phyloP scores from a whole-genome alignment of 2,888 invertebrate species.

The Trichopoda pennipes region DNA sequence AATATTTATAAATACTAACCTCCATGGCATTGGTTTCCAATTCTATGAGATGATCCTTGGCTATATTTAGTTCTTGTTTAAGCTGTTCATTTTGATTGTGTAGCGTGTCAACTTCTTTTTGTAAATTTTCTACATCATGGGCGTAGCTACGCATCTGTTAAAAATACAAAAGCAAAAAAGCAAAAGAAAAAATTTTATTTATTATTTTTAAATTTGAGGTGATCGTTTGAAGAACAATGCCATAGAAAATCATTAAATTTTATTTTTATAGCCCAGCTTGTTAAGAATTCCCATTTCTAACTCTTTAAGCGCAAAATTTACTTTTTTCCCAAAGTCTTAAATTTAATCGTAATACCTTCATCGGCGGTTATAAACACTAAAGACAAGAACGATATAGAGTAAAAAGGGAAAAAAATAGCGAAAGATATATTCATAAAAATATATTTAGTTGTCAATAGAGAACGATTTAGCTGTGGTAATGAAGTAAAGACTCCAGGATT shows the following conservation, averaged over 20 bases:
- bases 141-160: slow-evolving; percentile 74
- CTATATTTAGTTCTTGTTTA: slow-evolving; percentile 81
- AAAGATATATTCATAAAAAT: not conserved
- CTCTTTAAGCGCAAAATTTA: slow-evolving; percentile 3
- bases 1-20: slow-evolving; percentile 74
- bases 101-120: slow-evolving; percentile 79
- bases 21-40: slow-evolving; percentile 81
- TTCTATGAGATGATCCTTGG: slow-evolving; percentile 82
- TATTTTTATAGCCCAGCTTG: slow-evolving; percentile 2
- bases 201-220: not conserved
- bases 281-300: slow-evolving; percentile 20
- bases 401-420: not conserved
- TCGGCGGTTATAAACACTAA: slow-evolving; percentile 53
- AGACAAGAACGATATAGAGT: slow-evolving; percentile 31
- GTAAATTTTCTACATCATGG: slow-evolving; percentile 79
- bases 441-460: not conserved
- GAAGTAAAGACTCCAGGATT: slow-evolving; percentile 44
- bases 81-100: slow-evolving; percentile 81
- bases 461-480: slow-evolving; percentile 19
- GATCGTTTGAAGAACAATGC: not conserved
- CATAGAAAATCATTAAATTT: not conserved
- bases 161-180: not conserved
- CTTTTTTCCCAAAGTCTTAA: slow-evolving; percentile 25
- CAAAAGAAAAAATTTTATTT: not conserved
- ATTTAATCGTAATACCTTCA: slow-evolving; percentile 52